A percentile compares a stretch with the other conserved stretches of the same genome.
Conservation (phyloP, 2,888 invertebrate genomes). For the Nomada fucata region DNA sequence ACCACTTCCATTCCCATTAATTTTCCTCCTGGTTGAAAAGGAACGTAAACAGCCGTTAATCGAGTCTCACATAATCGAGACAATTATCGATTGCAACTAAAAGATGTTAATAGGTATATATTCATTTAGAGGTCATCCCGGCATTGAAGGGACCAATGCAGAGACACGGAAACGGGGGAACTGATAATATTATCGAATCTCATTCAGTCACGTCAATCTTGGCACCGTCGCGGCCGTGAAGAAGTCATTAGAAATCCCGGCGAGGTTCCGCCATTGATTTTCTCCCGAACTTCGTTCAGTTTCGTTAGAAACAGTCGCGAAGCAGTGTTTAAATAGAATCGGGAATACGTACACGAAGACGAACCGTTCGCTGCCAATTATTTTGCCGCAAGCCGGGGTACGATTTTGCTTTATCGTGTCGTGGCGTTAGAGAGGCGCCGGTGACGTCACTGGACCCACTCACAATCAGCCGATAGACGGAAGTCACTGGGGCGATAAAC, state of each 20-base stretch:
- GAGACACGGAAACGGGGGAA: background rate
- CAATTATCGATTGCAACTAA: background rate
- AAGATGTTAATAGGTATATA: background rate
- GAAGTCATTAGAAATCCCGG: background rate
- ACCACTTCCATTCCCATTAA: background rate
- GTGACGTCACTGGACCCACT: conserved; percentile 80
- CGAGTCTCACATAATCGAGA: background rate
- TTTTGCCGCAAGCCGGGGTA: conserved; percentile 44
- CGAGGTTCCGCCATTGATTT: conserved; percentile 1
- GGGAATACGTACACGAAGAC: conserved; percentile 33
- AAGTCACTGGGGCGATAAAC: conserved; percentile 78
- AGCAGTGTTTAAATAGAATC: conserved; percentile 42
- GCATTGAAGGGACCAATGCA: too few species aligned
- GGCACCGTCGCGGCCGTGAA: background rate
- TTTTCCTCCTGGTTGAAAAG: background rate
- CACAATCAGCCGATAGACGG: conserved; percentile 73
- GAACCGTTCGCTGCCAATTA: conserved; percentile 59
- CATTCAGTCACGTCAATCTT: background rate
- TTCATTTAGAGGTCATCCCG: too few species aligned
- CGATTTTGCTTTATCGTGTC: conserved; percentile 75
- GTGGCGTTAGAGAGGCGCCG: conserved; percentile 76
- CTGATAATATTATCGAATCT: background rate
- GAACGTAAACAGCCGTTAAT: background rate
- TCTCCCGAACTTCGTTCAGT: background rate
- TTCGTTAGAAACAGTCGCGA: conserved; percentile 42